phyloP scores from a whole-genome alignment of 2,888 invertebrate genomes.

The Noctuana brunneofusca region DNA sequence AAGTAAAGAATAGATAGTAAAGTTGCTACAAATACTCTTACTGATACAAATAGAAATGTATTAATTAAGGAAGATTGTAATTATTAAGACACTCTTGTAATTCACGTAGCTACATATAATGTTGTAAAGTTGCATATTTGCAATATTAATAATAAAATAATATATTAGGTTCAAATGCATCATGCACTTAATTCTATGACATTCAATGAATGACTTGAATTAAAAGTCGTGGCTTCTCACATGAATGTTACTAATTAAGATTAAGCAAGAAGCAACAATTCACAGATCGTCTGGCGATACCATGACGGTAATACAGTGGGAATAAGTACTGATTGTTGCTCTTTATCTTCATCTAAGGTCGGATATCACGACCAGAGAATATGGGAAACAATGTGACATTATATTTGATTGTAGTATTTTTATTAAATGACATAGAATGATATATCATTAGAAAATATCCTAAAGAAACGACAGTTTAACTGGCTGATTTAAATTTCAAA shows the following conservation, averaged over 20 bases:
- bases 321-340: slow-evolving; percentile 23
- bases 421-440: neutral
- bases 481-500: no score
- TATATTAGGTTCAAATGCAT: no score
- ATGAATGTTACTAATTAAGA: slow-evolving; percentile 23
- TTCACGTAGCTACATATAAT: no score
- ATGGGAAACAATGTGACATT: slow-evolving; percentile 13
- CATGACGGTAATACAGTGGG: slow-evolving; percentile 11
- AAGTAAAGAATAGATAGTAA: no score
- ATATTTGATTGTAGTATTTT: neutral
- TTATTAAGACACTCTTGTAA: no score
- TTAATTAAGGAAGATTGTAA: neutral
- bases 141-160: no score
- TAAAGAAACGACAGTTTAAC: neutral
- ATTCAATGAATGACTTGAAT: neutral
- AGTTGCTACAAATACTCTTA: no score
- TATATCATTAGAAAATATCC: neutral
- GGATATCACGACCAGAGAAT: slow-evolving; percentile 13
- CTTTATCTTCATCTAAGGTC: slow-evolving; percentile 13
- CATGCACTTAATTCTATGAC: neutral
- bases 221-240: slow-evolving; percentile 1
- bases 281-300: slow-evolving; percentile 16
- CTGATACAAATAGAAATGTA: no score
- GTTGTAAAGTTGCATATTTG: no score
- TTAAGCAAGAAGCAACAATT: slow-evolving; percentile 16